A percentile compares a stretch with the other conserved stretches of the same genome.
Conservation (phyloP, 2,797 vertebrate genomes). For the Peromyscus attwateri region DNA sequence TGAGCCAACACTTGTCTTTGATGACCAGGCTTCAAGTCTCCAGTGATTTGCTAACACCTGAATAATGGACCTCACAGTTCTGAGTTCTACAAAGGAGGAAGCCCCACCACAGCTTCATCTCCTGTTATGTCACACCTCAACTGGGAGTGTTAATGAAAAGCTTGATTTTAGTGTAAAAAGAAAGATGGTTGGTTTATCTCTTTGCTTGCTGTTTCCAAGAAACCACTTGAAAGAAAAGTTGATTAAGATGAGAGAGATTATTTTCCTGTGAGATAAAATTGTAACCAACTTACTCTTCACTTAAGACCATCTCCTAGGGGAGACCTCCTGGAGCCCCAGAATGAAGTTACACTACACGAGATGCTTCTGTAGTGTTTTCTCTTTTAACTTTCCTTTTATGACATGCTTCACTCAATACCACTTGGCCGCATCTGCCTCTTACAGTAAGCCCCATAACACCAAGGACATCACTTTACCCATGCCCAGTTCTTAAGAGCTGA, state of each 20-base stretch:
- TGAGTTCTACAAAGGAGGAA: neutral
- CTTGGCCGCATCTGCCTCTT: neutral
- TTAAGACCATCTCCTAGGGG: neutral
- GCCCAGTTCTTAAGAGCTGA: neutral
- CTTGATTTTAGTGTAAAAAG: neutral
- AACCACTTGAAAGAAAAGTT: conserved; percentile 42
- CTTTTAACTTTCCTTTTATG: conserved; percentile 9
- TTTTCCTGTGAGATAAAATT: conserved; percentile 1
- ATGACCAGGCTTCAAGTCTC: neutral
- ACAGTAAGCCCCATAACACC: neutral
- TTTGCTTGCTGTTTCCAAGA: neutral
- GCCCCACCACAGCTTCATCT: fast-evolving
- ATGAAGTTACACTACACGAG: neutral
- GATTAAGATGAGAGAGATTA: conserved; percentile 17
- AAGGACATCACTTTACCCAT: neutral
- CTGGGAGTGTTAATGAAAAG: neutral
- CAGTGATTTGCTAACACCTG: neutral
- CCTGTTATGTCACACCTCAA: neutral
- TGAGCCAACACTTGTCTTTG: too few species aligned
- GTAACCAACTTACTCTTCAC: neutral
- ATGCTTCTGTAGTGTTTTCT: neutral
- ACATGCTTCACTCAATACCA: neutral
- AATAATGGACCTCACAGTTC: fast-evolving
- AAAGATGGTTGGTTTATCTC: neutral
- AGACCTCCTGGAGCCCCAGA: neutral